A percentile compares a stretch with the other conserved stretches of the same genome.
These are phyloP conservation scores for Myotis vivesi DNA, from an alignment of 2,797 vertebrate species.

Conservation along the genomic window DNA sequence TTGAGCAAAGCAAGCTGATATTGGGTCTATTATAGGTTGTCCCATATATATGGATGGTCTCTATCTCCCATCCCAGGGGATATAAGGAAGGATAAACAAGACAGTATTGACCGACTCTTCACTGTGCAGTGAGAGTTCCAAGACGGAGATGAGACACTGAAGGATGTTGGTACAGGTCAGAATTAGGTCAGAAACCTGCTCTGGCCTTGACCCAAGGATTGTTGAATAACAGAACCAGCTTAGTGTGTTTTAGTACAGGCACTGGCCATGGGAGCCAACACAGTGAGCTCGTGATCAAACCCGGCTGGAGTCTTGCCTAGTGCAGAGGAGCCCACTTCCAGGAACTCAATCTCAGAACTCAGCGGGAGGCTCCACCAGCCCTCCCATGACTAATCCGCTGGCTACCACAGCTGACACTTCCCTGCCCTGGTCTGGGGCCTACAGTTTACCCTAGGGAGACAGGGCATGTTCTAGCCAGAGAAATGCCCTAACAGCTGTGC, in stretches of 20 bases:
- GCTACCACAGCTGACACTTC: neutral
- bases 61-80: neutral
- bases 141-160: neutral
- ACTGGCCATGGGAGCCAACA: neutral
- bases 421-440: neutral
- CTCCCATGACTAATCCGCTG: constrained; percentile 9
- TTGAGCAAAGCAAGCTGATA: neutral
- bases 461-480: neutral
- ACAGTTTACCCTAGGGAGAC: neutral
- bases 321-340: neutral
- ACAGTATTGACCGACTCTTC: neutral
- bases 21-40: neutral
- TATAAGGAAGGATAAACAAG: neutral
- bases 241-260: neutral
- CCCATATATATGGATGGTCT: neutral
- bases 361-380: neutral
- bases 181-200: constrained; percentile 2
- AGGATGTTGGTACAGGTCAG: neutral
- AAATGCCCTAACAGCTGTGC: constrained; percentile 54
- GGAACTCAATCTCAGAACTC: constrained; percentile 2
- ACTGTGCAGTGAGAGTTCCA: neutral
- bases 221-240: neutral
- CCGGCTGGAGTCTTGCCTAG: neutral
- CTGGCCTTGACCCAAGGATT: neutral
- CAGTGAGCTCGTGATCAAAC: neutral